Conservation (phyloP, 1,140 invertebrate species). For the Euura lappo region DNA sequence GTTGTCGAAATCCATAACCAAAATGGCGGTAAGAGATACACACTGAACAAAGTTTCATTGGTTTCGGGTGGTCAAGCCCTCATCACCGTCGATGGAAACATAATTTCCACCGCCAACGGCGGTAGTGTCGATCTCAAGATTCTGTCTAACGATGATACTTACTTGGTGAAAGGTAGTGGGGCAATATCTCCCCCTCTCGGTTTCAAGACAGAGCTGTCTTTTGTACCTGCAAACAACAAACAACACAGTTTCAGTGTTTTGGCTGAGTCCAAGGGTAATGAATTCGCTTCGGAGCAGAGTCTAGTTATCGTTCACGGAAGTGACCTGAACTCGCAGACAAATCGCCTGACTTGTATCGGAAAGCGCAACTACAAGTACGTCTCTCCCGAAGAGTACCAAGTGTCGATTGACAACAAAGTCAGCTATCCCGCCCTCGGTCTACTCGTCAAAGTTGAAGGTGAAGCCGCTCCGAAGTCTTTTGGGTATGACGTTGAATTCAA, state of each 20-base stretch:
- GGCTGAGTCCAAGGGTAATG: constrained; percentile 50
- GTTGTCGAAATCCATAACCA: constrained; percentile 60
- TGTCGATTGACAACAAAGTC: constrained; percentile 58
- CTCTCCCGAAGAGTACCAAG: constrained; percentile 40
- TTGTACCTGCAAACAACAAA: constrained; percentile 57
- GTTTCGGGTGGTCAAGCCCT: constrained; percentile 52
- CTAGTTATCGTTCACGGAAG: constrained; percentile 67
- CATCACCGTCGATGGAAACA: constrained; percentile 61
- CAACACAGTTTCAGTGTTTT: constrained; percentile 66
- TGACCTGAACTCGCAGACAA: constrained; percentile 64
- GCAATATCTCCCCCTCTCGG: constrained; percentile 30
- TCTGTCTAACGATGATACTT: constrained; percentile 59
- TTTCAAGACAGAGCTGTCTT: constrained; percentile 37
- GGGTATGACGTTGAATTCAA: constrained; percentile 58
- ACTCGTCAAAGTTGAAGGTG: constrained; percentile 58
- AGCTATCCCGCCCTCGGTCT: constrained; percentile 62
- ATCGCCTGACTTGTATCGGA: constrained; percentile 62
- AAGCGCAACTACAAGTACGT: constrained; percentile 51
- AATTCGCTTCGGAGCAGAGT: constrained; percentile 52
- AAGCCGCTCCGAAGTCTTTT: constrained; percentile 60
- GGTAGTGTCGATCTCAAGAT: constrained; percentile 61
- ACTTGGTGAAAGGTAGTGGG: constrained; percentile 53
- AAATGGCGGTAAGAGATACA: constrained; percentile 61
- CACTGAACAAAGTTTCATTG: constrained; percentile 65
- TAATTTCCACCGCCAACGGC: constrained; percentile 50